Evolutionary conservation across 2,113 vertebrate genomes (phyloP), one percentile per base, ranked within the genome.

Genomic region (Crotophaga sulcirostris): DNA sequence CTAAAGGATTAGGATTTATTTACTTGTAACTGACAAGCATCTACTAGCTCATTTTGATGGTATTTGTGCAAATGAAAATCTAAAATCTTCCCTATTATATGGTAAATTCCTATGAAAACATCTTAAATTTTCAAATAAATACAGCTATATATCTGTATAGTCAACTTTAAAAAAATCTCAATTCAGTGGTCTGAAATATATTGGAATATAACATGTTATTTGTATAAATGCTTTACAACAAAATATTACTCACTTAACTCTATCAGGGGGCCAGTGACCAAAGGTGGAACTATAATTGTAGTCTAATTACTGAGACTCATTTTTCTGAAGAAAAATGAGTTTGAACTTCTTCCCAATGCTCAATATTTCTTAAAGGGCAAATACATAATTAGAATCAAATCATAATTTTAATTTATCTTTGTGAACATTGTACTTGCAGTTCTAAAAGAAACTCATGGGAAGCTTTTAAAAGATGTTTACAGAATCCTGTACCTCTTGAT

Each of bases 1-100:
- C 75, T 80, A 52, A 74, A 79, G 47, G 76, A 94, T 94, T 91
- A 89, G 69, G 79, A 96, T 90, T 93, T 94, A 90, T 96, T 95
- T 97, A 84, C 34, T 74, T 63, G 51, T 33, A 88, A 84, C 34
- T 79, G 66, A 90, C 84, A 84, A 68, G 34, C 26, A 75, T 80
- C 69, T 93, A 74, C 78, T 66, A 20, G 51, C 34, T 90, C 63
- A 59, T 90, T 92, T 87, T 86, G 40, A 84, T 38, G 67, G 56
- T 33, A 90, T 92, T 92, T 86, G 21, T 91, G 28, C 23, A 78
- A 88, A 86, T 79, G 58, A 88, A 80, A 80, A 40, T 86, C 70
- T 94, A 49, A 89, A 95, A 38, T 54, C 42, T 74, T 94, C 5
- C 7, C 44, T 12, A 72, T 78, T 91, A 60, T 56, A 33, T 28